Evolutionary conservation across 2,113 vertebrate species (phyloP).

Genomic region (Thymallus thymallus): DNA sequence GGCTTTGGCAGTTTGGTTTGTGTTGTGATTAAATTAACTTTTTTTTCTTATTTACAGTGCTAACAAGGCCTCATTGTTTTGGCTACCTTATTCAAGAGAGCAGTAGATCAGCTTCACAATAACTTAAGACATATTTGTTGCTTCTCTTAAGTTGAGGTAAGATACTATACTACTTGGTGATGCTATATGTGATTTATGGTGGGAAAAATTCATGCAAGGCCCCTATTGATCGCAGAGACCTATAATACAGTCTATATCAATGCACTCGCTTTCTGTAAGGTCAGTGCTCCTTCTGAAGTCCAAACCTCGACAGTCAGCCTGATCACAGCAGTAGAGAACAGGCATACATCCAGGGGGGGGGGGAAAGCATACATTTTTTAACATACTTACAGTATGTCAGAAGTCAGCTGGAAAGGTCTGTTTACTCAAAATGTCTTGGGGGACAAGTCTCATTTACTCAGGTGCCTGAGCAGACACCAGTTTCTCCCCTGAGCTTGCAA

Average conservation of each 20-base stretch:
- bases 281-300: background rate
- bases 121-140: too few species aligned
- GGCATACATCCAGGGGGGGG: too few species aligned
- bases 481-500: background rate
- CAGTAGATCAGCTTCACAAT: too few species aligned
- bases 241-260: background rate
- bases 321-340: slow-evolving; percentile 21
- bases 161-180: background rate
- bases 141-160: background rate
- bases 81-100: background rate
- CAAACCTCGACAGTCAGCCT: slow-evolving; percentile 4
- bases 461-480: background rate
- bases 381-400: too few species aligned
- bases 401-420: background rate
- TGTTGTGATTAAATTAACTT: background rate
- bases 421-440: background rate
- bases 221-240: background rate
- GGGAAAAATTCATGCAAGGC: background rate
- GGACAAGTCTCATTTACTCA: slow-evolving; percentile 3
- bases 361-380: too few species aligned
- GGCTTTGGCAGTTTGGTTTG: background rate
- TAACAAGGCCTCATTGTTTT: background rate
- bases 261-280: slow-evolving; percentile 7
- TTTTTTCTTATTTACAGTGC: background rate
- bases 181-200: background rate